Base-by-base conservation (phyloP, 2,113 vertebrate species). In the Mus pahari region DNA sequence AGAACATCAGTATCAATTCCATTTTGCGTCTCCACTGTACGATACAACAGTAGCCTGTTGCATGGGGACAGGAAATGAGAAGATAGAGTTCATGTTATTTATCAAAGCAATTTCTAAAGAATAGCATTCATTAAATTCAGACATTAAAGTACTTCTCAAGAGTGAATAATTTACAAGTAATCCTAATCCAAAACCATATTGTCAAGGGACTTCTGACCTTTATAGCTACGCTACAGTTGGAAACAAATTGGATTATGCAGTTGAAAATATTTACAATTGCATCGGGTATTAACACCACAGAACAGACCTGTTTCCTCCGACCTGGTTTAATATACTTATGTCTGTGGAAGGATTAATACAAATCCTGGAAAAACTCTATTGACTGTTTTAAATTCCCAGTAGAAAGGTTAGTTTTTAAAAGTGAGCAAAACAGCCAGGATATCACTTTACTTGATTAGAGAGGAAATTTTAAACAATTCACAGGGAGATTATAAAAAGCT, bases 121-220 rank as follows among this genome's bases (percentile, higher is more conserved):
- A 79, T 58, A 48, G 68, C 33, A 55, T 1, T 36, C 16, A 75
- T 26, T 64, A 13, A 81, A 81, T 42, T 22, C 14, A 94, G 71
- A 84, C 73, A 92, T 81, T 74, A 68, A 13, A 90, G 1, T 78
- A 62, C 17, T 84, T 95, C 26, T 55, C 39, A 84, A 68, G 53
- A 88, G 48, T n/a, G 83, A 92, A 71, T 73, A 55, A 71, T 13
- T 70, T 92, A 28, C 58, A 90, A 91, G 28, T 36, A 87, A 70
- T 83, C n/a, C 33, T 39, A 86, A 89, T 93, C 5, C 8, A 64
- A 73, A 94, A 91, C 3, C n/a, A 45, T 58, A 83, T 79, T 45
- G 50, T 53, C 5, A 74, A 94, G 19, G 12, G 86, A 39, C 39
- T 96, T 87, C 79, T 95, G 93, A 93, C 83, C 87, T 96, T 96